These are phyloP conservation scores for Oeneis ivallda DNA, from an alignment of 2,888 invertebrate species.

Conservation along the genomic window DNA sequence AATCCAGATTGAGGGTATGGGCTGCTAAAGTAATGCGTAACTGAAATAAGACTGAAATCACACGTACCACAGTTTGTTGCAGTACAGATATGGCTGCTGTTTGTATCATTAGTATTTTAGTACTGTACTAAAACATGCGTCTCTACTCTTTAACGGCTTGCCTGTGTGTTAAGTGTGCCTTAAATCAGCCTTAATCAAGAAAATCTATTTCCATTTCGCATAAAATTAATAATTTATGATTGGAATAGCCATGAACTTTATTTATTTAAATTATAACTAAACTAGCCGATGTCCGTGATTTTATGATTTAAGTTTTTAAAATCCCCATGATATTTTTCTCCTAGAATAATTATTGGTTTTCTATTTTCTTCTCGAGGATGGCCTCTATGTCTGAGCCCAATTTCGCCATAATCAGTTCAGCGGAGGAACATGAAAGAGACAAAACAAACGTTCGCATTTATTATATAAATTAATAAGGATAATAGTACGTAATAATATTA, in stretches of 20 bases:
- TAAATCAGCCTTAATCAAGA: not conserved
- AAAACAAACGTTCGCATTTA: not conserved
- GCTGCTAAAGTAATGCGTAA: too few relatives aligned
- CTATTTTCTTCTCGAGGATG: too few relatives aligned
- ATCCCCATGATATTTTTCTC: not conserved
- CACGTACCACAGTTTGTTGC: too few relatives aligned
- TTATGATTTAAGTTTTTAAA: not conserved
- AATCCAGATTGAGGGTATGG: too few relatives aligned
- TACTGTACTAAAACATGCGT: too few relatives aligned
- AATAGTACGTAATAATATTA: not conserved
- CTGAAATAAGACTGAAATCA: too few relatives aligned
- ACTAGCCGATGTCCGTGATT: too few relatives aligned
- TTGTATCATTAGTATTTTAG: too few relatives aligned
- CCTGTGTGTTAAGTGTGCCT: slow-evolving; percentile 4
- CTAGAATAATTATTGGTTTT: not conserved
- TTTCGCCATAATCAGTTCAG: not conserved
- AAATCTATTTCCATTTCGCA: slow-evolving; percentile 10
- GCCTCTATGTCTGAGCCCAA: not conserved
- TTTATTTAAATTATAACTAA: not conserved
- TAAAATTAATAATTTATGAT: slow-evolving; percentile 16
- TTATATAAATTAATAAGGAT: not conserved
- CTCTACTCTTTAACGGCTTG: not conserved
- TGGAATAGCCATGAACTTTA: slow-evolving; percentile 24
- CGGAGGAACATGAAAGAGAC: not conserved
- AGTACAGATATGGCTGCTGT: too few relatives aligned